phyloP scores from a whole-genome alignment of 2,113 vertebrate species.

The Eclectus roratus region DNA sequence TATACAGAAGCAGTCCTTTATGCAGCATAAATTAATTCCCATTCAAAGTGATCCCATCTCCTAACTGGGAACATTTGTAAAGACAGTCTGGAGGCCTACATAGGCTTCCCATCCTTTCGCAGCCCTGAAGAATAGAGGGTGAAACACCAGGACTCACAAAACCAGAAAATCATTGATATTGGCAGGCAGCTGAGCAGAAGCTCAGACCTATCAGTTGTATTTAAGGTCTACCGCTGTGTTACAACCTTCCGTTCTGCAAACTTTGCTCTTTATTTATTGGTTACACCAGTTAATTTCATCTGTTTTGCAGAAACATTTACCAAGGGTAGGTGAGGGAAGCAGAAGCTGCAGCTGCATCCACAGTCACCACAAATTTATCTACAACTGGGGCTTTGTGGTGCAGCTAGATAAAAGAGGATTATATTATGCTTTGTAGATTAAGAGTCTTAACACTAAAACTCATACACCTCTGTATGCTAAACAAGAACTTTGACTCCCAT shows the following conservation, averaged over 20 bases:
- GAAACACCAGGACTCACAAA: background rate
- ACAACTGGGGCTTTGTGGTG: constrained; percentile 39
- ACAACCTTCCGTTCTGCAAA: background rate
- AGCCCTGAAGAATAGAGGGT: background rate
- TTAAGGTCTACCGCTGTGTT: constrained; percentile 6
- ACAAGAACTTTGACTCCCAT: constrained; percentile 65
- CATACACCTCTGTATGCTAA: constrained; percentile 72
- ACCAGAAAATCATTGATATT: constrained; percentile 8
- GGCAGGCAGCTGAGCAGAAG: constrained; percentile 46
- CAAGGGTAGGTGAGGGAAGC: constrained; percentile 34
- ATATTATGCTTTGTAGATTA: constrained; percentile 74
- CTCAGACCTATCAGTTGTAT: constrained; percentile 9
- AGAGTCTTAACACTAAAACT: constrained; percentile 70
- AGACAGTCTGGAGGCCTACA: background rate
- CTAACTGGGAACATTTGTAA: background rate
- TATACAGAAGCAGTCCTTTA: rapidly evolving
- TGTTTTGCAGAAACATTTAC: constrained; percentile 62
- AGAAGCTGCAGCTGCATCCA: constrained; percentile 37
- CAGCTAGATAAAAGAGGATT: constrained; percentile 73
- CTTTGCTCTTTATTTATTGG: background rate
- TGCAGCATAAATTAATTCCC: background rate
- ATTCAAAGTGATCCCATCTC: background rate
- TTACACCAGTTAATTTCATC: constrained; percentile 24
- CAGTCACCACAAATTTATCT: constrained; percentile 60
- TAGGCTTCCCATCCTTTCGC: background rate